These are phyloP conservation scores for Callimorpha dominula DNA, from an alignment of 2,888 invertebrate species.

Conservation along the genomic window DNA sequence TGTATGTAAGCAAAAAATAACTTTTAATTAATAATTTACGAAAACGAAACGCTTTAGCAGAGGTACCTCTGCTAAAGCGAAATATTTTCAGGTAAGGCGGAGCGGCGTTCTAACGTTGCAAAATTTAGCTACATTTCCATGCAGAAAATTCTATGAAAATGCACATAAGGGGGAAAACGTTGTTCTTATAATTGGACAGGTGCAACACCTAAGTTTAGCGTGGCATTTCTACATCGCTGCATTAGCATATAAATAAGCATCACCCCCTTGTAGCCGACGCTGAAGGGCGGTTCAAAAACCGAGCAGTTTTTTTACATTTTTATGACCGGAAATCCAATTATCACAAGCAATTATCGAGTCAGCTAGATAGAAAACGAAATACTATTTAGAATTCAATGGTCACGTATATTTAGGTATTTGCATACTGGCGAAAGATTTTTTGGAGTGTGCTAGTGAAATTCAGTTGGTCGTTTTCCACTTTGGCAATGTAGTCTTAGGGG, in stretches of 20 bases:
- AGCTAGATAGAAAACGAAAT: constrained; percentile 71
- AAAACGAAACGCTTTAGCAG: too few relatives aligned
- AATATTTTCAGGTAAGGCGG: constrained; percentile 58
- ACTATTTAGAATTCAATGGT: constrained; percentile 62
- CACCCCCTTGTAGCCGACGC: constrained; percentile 67
- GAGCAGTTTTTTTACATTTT: constrained; percentile 75
- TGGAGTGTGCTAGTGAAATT: constrained; percentile 32
- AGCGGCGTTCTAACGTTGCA: constrained; percentile 63
- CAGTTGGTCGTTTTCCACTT: constrained; percentile 26
- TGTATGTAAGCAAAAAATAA: constrained; percentile 1
- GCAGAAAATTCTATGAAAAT: constrained; percentile 82
- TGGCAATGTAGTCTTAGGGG: constrained; percentile 15
- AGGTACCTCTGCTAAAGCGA: constrained; percentile 56
- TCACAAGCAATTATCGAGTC: constrained; percentile 82
- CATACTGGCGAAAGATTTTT: constrained; percentile 35
- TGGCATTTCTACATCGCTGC: constrained; percentile 74
- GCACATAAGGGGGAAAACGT: constrained; percentile 77
- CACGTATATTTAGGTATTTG: constrained; percentile 55
- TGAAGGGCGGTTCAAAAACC: constrained; percentile 67
- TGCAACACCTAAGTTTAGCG: constrained; percentile 80
- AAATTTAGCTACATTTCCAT: constrained; percentile 76
- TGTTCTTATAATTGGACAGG: constrained; percentile 84
- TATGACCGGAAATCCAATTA: constrained; percentile 83
- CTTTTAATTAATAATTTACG: constrained; percentile 67
- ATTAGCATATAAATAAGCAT: constrained; percentile 85